phyloP scores from a whole-genome alignment of 2,888 invertebrate species.

The Petrolisthes manimaculis region DNA sequence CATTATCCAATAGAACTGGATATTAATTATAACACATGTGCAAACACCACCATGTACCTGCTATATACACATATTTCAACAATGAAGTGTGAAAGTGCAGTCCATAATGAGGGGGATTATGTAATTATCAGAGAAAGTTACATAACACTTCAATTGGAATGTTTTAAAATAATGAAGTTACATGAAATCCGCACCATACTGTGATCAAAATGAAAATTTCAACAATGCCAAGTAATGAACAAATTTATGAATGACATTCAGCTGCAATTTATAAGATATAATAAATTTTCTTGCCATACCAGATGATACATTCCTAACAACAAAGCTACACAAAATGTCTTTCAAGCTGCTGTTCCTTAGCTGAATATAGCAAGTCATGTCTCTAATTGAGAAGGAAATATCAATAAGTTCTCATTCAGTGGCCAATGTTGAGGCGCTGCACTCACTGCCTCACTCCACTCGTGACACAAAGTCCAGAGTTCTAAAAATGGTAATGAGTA shows the following conservation, averaged over 20 bases:
- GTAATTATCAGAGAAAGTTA: conserved; percentile 53
- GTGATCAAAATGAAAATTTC: conserved; percentile 43
- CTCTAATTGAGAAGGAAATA: conserved; percentile 38
- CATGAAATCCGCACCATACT: conserved; percentile 59
- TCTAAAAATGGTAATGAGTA: conserved; percentile 53
- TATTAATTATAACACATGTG: conserved; percentile 52
- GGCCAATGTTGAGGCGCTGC: conserved; percentile 56
- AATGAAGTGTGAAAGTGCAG: conserved; percentile 51
- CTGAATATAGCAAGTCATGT: conserved; percentile 41
- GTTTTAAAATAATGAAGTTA: conserved; percentile 52
- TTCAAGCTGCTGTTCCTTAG: conserved; percentile 58
- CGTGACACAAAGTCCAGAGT: conserved; percentile 47
- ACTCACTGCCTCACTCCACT: conserved; percentile 53
- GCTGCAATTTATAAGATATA: conserved; percentile 49
- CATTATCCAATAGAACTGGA: conserved; percentile 62
- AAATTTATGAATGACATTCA: conserved; percentile 53
- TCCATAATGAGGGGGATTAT: conserved; percentile 58
- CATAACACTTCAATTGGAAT: conserved; percentile 62
- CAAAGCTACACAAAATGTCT: conserved; percentile 55
- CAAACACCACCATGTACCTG: conserved; percentile 60
- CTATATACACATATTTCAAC: conserved; percentile 46
- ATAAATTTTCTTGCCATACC: conserved; percentile 32
- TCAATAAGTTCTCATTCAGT: conserved; percentile 41
- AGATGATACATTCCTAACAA: conserved; percentile 33
- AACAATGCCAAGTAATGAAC: conserved; percentile 49